Base-by-base conservation (phyloP, 2,888 invertebrate species). In the Drosophila aldrichi region DNA sequence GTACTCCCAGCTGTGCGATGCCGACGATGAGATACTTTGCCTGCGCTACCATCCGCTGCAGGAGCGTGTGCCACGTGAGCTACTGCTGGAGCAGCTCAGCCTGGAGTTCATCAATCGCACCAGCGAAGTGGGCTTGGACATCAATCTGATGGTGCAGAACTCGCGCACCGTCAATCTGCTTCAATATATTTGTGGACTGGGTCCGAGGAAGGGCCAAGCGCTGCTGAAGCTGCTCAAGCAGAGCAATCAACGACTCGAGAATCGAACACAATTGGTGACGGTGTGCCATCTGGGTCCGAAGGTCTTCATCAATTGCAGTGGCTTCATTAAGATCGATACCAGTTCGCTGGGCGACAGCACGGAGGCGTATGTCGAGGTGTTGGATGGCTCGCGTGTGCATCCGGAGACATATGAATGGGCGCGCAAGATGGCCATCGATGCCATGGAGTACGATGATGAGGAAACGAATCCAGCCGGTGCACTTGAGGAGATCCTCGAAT, bases 331-430 rank as follows among this genome's bases (percentile, higher is more conserved):
- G 94, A 99, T 99, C 76, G 99, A 99, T 90, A 99, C 99, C 0
- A 97, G 97, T 90, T 97, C 98, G 74, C 93, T 98, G 51, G 98
- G 98, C 2, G 98, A 99, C 88, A 96, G 97, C 91, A 98, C 98
- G 0, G 98, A 98, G 90, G 97, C 97, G 0, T 98, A 98, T 88
- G 97, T 98, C 0, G 97, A 99, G 94, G 98, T 99, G 2, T 94
- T 99, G 59, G 99, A 99, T 91, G 98, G 99, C 0, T 98, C 99
- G 0, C 95, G 99, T 82, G 99, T 99, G 0, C 99, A 99, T 94
- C 99, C 99, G 0, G 99, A 99, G 94, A 98, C 99, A 0, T 99
- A 99, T 92, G 99, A 99, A 91, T 99, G 99, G 99, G 99, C 99
- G 0, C 94, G 99, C 44, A 99, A 99, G 94, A 99, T 99, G 99